Base-by-base conservation (phyloP, 1,140 invertebrate species). In the Drosophila grimshawi region DNA sequence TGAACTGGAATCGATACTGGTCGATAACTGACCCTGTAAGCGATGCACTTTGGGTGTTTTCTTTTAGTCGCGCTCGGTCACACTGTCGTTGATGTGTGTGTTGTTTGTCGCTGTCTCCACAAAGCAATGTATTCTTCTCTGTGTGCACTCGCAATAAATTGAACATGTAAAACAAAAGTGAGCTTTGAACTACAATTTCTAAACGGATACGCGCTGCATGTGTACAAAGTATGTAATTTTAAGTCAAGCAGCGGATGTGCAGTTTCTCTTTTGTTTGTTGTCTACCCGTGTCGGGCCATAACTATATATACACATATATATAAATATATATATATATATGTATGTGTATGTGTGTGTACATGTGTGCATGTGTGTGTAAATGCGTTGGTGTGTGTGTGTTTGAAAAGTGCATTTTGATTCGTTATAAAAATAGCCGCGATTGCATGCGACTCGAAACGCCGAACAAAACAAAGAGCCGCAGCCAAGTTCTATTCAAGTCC, bases 401-500 rank as follows among this genome's bases (percentile, higher is more conserved):
- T 68, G 52, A 70, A 46, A 65, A 70, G 56, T 74, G 64, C 46
- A 74, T 65, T 71, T 76, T 60, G 35, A n/a, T 59, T 52, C 53
- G 45, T 68, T 77, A 57, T 75, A 73, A 80, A 73, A 80, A 69
- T 62, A 57, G 52, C 11, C 59, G 37, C 57, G 29, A 51, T 67
- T 41, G 11, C 45, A 30, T 52, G 37, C 57, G 30, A 69, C 46
- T 74, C 51, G 59, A 74, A 45, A 56, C 10, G 19, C 35, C n/a
- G 37, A 29, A 29, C 7, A 43, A 57, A 41, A 49, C 4, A 11
- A 48, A 19, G 27, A 3, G n/a, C 8, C n/a, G 11, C 41, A 67
- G 33, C 49, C 71, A 79, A 86, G 82, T 86, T 19, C 19, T 19
- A 19, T 19, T 86, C 67, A 81, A 76, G 74, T 72, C 80, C 59